Percentiles rank a stretch among this genome's conserved stretches.
Evolutionary conservation across 2,888 invertebrate genomes (phyloP).

Genomic region (Hyppa rectilinea): DNA sequence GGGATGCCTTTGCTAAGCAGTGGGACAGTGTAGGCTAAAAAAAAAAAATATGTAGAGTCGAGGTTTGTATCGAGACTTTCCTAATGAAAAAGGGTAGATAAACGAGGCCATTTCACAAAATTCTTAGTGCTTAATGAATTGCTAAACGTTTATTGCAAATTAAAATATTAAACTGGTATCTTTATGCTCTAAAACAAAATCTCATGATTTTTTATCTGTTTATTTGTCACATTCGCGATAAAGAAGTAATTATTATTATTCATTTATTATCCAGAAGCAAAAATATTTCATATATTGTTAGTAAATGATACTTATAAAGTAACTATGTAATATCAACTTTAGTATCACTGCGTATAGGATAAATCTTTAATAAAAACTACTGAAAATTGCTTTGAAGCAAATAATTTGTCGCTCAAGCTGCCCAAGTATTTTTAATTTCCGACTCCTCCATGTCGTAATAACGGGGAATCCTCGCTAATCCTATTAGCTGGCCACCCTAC

Average conservation of each 20-base stretch:
- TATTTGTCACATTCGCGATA: no score
- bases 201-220: neutral
- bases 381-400: neutral
- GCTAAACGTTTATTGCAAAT: neutral
- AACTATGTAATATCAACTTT: no score
- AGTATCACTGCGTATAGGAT: no score
- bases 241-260: no score
- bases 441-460: slow-evolving; percentile 41
- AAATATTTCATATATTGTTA: no score
- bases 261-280: no score
- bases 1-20: no score
- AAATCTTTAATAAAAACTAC: neutral
- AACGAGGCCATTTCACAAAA: neutral
- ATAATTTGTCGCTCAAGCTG: slow-evolving; percentile 41
- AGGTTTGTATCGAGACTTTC: neutral
- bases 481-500: slow-evolving; percentile 63
- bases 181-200: neutral
- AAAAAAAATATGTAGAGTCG: no score
- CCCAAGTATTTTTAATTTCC: slow-evolving; percentile 61
- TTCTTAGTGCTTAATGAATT: neutral
- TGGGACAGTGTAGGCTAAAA: no score
- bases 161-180: no score
- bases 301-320: no score
- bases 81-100: neutral
- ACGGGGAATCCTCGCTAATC: slow-evolving; percentile 63